phyloP scores from a whole-genome alignment of 2,113 vertebrate genomes.

The Pongo abelii region DNA sequence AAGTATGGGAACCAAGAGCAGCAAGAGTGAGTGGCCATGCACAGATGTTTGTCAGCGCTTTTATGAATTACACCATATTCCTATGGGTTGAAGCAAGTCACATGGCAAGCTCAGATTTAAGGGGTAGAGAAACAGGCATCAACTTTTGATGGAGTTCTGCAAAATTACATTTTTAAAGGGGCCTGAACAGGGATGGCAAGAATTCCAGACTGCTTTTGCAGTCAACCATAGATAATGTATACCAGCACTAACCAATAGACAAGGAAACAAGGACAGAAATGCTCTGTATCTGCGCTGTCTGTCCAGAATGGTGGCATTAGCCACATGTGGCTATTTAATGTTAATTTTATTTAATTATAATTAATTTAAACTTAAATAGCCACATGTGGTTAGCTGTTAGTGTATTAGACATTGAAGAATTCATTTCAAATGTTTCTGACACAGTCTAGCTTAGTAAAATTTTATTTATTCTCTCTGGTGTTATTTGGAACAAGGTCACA shows the following conservation, averaged over 20 bases:
- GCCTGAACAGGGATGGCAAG: not conserved
- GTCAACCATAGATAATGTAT: too few relatives aligned
- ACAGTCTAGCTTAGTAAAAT: not conserved
- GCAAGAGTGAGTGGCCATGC: not conserved
- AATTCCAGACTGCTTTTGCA: not conserved
- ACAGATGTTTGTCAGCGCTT: accelerated
- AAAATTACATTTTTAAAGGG: not conserved
- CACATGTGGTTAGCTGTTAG: not conserved
- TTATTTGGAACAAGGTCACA: not conserved
- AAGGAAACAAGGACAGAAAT: too few relatives aligned
- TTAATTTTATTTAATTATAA: not conserved
- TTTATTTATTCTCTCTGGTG: not conserved
- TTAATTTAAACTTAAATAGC: not conserved
- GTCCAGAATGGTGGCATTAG: accelerated
- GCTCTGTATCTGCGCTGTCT: accelerated
- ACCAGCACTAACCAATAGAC: not conserved
- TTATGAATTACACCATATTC: too few relatives aligned
- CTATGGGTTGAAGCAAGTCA: not conserved
- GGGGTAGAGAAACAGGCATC: not conserved
- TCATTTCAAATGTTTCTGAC: not conserved
- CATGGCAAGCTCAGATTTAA: not conserved
- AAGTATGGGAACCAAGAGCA: not conserved
- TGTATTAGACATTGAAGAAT: not conserved
- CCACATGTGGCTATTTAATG: not conserved
- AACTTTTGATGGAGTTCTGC: not conserved